Evolutionary conservation across 2,888 invertebrate species (phyloP).

Genomic region (Pharmacophagus antenor): DNA sequence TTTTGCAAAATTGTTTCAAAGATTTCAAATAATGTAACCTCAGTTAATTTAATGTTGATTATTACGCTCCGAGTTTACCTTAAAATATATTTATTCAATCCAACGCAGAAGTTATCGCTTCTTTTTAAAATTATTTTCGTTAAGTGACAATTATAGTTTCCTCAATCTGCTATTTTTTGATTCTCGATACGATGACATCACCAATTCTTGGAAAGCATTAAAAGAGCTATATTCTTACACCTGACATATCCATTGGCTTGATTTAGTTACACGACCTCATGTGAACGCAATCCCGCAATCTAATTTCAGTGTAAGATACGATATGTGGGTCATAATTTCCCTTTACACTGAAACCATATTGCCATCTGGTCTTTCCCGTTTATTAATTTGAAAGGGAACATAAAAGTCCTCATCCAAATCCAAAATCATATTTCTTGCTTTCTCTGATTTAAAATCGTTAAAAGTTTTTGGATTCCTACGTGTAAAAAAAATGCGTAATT

Average conservation of each 20-base stretch:
- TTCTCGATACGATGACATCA: conserved; percentile 58
- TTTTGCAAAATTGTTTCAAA: no score
- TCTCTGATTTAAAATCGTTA: not conserved
- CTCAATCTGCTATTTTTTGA: conserved; percentile 5
- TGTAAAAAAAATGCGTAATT: no score
- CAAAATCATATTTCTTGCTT: no score
- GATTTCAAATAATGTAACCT: no score
- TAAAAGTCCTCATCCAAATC: not conserved
- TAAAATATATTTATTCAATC: not conserved
- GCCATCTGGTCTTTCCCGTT: conserved; percentile 8
- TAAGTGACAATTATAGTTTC: not conserved
- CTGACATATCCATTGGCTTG: conserved; percentile 72
- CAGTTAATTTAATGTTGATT: no score
- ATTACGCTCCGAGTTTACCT: no score
- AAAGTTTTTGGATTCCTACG: no score
- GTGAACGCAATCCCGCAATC: conserved; percentile 57
- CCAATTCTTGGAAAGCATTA: conserved; percentile 45
- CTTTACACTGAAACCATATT: conserved; percentile 30
- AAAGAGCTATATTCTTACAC: conserved; percentile 58
- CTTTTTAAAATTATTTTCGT: not conserved
- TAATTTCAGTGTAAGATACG: conserved; percentile 64
- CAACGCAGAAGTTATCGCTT: not conserved
- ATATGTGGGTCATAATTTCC: conserved; percentile 59
- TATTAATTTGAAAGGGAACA: conserved; percentile 14
- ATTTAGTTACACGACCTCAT: conserved; percentile 50